Evolutionary conservation across 2,797 vertebrate genomes (phyloP), one percentile per base, ranked within the genome.

Genomic region (Falco columbarius): DNA sequence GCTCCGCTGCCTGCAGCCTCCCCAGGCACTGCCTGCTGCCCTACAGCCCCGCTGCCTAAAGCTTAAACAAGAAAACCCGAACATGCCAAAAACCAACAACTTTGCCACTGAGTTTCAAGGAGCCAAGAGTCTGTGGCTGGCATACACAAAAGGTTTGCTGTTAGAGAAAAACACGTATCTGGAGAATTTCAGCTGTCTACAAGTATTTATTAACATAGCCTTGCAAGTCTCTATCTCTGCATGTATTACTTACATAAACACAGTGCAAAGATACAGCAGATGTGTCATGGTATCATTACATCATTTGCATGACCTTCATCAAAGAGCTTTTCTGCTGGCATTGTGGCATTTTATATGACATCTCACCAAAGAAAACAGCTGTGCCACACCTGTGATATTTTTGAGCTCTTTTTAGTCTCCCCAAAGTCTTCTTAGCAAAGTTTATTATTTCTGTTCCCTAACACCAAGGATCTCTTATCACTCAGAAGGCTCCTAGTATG

Each of bases 261-360:
- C 0, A 0, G 26, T 24, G 46, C 47, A 71, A 46, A 36, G 70
- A 74, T 13, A 63, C 1, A 36, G 66, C 58, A 55, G 38, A 23
- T 0, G 0, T 22, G 27, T 46, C 36, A 2, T 1, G 22, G 44
- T 46, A 46, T 32, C 40, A 6, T 47, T 15, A 4, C 16, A 7
- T 52, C 71, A 14, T 74, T 89, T 80, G 16, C 49, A 52, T 12
- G 46, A 81, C 71, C 91, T 87, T 89, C 10, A 14, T 38, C 44
- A 82, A 74, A 77, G 47, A 62, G 56, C 49, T 89, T 29, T 70
- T 73, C 29, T 88, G 75, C 44, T 70, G 46, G 40, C 63, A 17
- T 9, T 7, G 7, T 21, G 65, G 36, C 65, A 70, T 66, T 81
- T 47, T 32, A 23, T 51, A 12, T 7, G 34, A 55, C n/a, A 63